Percentiles rank a stretch among this genome's conserved stretches.
Evolutionary conservation across 2,113 vertebrate genomes (phyloP).

Genomic region (Loxodonta africana): DNA sequence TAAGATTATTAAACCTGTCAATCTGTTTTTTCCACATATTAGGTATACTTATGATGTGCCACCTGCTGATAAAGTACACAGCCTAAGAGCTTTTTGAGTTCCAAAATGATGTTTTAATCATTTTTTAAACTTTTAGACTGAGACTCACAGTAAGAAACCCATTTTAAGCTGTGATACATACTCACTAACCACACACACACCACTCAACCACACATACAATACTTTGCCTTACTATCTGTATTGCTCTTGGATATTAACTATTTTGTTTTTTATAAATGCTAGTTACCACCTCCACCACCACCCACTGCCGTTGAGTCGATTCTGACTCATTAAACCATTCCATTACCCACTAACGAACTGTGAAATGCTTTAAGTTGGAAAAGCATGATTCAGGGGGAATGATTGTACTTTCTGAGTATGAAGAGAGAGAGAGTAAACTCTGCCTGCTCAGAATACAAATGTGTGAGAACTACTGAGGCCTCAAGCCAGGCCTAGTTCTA

Average conservation of each 20-base stretch:
- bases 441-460: not conserved
- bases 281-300: too few species aligned
- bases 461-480: not conserved
- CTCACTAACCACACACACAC: not conserved
- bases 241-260: not conserved
- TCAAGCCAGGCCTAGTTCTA: too few species aligned
- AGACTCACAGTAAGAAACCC: not conserved
- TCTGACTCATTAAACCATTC: not conserved
- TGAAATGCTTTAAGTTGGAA: not conserved
- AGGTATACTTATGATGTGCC: not conserved
- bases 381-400: not conserved
- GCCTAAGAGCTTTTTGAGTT: not conserved
- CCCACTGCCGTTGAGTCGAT: too few species aligned
- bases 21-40: not conserved
- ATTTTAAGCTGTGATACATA: slow-evolving; percentile 11
- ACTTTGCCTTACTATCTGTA: not conserved
- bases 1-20: not conserved
- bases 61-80: not conserved
- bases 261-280: slow-evolving; percentile 3
- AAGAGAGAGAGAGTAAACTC: not conserved
- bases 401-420: not conserved
- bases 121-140: not conserved
- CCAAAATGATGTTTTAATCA: slow-evolving; percentile 4
- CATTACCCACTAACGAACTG: not conserved
- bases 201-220: not conserved